Base-by-base conservation (phyloP, 2,113 vertebrate species). In the Hemiscyllium ocellatum region DNA sequence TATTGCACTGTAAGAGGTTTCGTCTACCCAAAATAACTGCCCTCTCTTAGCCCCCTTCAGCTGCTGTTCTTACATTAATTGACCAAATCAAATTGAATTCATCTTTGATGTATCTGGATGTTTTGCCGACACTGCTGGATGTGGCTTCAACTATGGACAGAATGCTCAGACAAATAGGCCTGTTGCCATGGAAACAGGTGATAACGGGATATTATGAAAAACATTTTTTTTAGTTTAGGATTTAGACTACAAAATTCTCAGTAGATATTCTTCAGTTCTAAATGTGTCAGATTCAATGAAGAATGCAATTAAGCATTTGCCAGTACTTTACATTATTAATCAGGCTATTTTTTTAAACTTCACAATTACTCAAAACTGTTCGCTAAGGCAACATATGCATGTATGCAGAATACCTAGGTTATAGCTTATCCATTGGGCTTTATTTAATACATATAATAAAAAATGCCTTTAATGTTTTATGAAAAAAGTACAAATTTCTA, bases 31-130 rank as follows among this genome's bases (percentile, higher is more conserved):
- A 98, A 99, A 99, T 98, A 98, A 98, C 97, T 98, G 98, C 98
- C 98, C 98, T 98, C 98, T 98, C 98, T 98, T 98, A 99, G 98
- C 98, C 98, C 97, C 97, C 98, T 98, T 98, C 98, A 98, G 98
- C 98, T 98, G 98, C 98, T 98, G 97, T 98, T 98, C 98, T 98
- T 98, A 98, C 98, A 98, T 99, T 98, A 99, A 98, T 98, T 98
- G 98, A 98, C 98, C 98, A 99, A 98, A 98, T 99, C 98, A 98
- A 98, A 98, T 98, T 98, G 98, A 98, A 98, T 98, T 98, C 98
- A 98, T 98, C 98, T 98, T 98, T 98, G 97, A 98, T 98, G 98
- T 98, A 97, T 97, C 98, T 97, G 97, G 98, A 97, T 98, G 97
- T 98, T 98, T 98, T 98, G 98, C 97, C 97, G 98, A 98, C 96